These are phyloP conservation scores for Dermatemys mawii DNA, from an alignment of 2,113 vertebrate genomes.

Conservation along the genomic window DNA sequence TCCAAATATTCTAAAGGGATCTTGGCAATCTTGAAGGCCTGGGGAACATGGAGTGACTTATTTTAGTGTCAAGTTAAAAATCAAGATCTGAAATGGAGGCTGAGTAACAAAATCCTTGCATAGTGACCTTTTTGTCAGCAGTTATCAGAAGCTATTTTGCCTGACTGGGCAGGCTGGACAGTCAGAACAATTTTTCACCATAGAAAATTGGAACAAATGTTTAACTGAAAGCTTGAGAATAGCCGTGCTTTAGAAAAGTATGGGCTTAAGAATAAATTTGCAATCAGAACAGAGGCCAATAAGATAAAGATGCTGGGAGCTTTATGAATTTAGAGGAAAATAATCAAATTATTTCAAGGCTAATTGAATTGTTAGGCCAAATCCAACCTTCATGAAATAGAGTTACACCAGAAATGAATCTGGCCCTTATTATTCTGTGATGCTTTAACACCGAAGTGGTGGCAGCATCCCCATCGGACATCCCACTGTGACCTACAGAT, in stretches of 20 bases:
- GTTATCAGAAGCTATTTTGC: slow-evolving; percentile 21
- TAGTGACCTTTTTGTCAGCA: slow-evolving; percentile 48
- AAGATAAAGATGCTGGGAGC: not conserved
- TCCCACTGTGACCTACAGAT: not conserved
- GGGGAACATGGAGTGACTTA: slow-evolving; percentile 7
- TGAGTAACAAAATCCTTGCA: slow-evolving; percentile 44
- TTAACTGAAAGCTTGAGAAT: not conserved
- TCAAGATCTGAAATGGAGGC: not conserved
- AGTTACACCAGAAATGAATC: not conserved
- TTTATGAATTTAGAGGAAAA: not conserved
- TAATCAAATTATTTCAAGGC: not conserved
- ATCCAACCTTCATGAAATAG: not conserved
- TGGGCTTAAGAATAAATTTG: not conserved
- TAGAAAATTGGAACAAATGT: slow-evolving; percentile 10
- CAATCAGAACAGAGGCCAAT: not conserved
- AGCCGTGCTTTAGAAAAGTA: not conserved
- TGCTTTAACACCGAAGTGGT: not conserved
- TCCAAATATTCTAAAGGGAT: not conserved
- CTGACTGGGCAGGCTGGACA: slow-evolving; percentile 40
- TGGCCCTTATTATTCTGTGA: not conserved
- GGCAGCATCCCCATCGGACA: not conserved
- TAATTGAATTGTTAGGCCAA: not conserved
- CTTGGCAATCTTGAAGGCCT: not conserved
- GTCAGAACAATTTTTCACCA: not conserved
- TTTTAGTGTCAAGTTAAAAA: slow-evolving; percentile 44